Evolutionary conservation across 2,888 invertebrate genomes (phyloP), one percentile per base, ranked within the genome.

Genomic region (Margaritifera margaritifera): DNA sequence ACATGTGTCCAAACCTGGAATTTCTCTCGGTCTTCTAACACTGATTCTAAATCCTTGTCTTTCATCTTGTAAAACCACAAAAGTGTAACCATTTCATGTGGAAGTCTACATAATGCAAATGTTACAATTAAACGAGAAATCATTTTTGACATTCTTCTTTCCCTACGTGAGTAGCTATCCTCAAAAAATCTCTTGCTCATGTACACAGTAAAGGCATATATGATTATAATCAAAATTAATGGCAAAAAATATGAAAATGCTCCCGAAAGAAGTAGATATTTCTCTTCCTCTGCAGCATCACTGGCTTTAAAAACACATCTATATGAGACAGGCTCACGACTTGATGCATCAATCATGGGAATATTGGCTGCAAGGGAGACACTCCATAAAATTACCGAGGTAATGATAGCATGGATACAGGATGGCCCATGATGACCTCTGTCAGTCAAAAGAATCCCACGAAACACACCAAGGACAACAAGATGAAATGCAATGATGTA

Each of bases 131-230:
- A 69, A 8, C 76, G 71, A 0, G 81, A 77, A 18, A 85, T 83
- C 72, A 86, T 79, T 55, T 80, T 74, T 1, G 85, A 84, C 61
- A 84, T 78, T 57, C 82, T 75, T 20, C 80, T 75, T 65, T 85
- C 84, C 24, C 81, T 64, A 6, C 71, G 59, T 0, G 84, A 83
- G 65, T 86, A 86, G 67, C 86, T 86, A 68, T 86, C 82, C 50
- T 81, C 79, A 68, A 83, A 85, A 66, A 80, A 86, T 56, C 84
- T 72, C 68, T 84, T 80, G 51, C 83, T 78, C 65, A 85, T 73
- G 22, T 79, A 75, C 58, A 83, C 77, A 8, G 85, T 82, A n/a
- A 83, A 66, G 20, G 81, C 59, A 69, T 84, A 84, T 24, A 85
- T 75, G 24, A 80, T 68, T 6, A 78, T 24, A 42, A 84, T 81